Base-by-base conservation (phyloP, 1,140 invertebrate species). In the Coelopa frigida region DNA sequence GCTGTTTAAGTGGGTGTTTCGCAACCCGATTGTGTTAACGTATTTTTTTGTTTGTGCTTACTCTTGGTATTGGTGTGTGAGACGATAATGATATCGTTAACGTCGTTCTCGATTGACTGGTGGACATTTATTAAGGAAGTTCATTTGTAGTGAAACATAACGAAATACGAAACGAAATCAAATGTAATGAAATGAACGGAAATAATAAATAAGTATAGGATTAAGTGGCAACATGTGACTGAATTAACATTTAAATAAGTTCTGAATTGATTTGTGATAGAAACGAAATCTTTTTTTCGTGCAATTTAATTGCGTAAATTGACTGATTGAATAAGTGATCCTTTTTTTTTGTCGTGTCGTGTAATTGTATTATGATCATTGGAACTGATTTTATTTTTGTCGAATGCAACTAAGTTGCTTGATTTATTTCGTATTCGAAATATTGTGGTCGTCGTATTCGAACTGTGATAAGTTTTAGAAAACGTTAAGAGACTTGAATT, bases 1-100 rank as follows among this genome's bases (percentile, higher is more conserved):
- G 44, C 22, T 46, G 38, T 46, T 46, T 46, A 46, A 46, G 44
- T 46, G 44, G 23, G 44, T 46, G 44, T 46, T 46, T 46, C 29
- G 35, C 18, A 23, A 17, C 18, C 27, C 24, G 15, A 6, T 15
- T n/a, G 6, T 6, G 21, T 21, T 38, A 26, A 33, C 11, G 15
- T 36, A 33, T 33, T 7, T 26, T 46, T 46, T 37, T 37, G 14
- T 46, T 36, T 44, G 42, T 27, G 29, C 42, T 22, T 44, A 29
- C 32, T 42, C 24, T 42, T 44, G n/a, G n/a, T n/a, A n/a, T n/a
- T n/a, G n/a, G n/a, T n/a, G n/a, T n/a, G n/a, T n/a, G n/a, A n/a
- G n/a, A n/a, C n/a, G n/a, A n/a, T n/a, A n/a, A n/a, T n/a, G n/a
- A n/a, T n/a, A n/a, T n/a, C n/a, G n/a, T n/a, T n/a, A n/a, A n/a